These are phyloP conservation scores for Triplophysa bombifrons DNA, from an alignment of 2,797 vertebrate species.

Conservation along the genomic window DNA sequence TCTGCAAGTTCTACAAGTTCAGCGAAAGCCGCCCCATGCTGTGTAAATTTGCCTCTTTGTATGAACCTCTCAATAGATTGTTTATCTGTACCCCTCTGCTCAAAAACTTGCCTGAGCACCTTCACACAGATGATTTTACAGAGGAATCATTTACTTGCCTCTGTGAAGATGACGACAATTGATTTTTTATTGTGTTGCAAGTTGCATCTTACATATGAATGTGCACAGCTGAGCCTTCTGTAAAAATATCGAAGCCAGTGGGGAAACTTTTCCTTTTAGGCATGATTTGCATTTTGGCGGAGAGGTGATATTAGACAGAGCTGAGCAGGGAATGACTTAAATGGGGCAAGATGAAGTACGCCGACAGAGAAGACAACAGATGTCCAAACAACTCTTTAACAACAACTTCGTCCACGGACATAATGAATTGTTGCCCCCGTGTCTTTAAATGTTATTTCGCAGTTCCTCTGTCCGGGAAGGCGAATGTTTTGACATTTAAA, in stretches of 20 bases:
- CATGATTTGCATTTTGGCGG: conserved; percentile 8
- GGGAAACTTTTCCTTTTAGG: neutral
- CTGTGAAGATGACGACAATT: neutral
- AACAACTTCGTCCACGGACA: conserved; percentile 12
- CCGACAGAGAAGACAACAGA: conserved; percentile 10
- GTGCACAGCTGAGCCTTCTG: neutral
- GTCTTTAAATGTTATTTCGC: conserved; percentile 21
- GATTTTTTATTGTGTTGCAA: neutral
- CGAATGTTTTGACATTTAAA: conserved; percentile 20
- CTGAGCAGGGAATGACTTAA: conserved; percentile 1
- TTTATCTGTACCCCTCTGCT: neutral
- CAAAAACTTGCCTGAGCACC: neutral
- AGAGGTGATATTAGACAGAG: neutral
- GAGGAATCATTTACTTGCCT: neutral
- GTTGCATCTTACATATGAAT: neutral
- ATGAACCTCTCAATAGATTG: neutral
- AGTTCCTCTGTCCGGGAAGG: conserved; percentile 3
- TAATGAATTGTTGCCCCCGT: conserved; percentile 19
- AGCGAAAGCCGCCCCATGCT: neutral
- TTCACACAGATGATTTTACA: neutral
- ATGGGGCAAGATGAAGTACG: conserved; percentile 10
- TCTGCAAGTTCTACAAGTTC: neutral
- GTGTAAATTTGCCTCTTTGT: neutral
- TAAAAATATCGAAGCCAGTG: neutral
- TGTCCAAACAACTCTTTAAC: conserved; percentile 30